Percentiles rank a stretch among this genome's conserved stretches.
Conservation (phyloP, 2,113 vertebrate genomes). For the Mus spicilegus region DNA sequence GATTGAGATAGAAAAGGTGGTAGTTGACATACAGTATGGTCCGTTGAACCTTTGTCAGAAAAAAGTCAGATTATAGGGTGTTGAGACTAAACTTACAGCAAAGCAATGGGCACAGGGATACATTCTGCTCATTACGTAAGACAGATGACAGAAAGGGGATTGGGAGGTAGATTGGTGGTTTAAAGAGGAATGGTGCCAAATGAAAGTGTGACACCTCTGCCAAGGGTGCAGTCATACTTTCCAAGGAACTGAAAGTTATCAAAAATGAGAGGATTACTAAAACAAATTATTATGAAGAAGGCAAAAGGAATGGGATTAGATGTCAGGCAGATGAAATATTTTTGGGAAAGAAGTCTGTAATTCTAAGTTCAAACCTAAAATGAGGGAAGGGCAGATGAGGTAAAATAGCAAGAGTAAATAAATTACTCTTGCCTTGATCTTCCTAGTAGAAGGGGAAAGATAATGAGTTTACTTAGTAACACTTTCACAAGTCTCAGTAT, state of each 20-base stretch:
- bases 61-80: neutral
- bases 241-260: neutral
- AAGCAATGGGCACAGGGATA: neutral
- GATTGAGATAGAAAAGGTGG: neutral
- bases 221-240: neutral
- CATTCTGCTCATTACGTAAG: neutral
- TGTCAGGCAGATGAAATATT: neutral
- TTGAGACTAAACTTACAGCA: neutral
- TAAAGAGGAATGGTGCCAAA: neutral
- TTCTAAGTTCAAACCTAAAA: neutral
- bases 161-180: neutral
- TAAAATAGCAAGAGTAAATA: neutral
- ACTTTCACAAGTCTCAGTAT: neutral
- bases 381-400: neutral
- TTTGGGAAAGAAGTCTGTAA: slow-evolving; percentile 5
- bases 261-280: slow-evolving; percentile 25
- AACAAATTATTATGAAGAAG: slow-evolving; percentile 10
- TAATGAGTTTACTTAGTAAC: neutral
- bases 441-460: slow-evolving; percentile 6
- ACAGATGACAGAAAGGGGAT: neutral
- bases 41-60: slow-evolving; percentile 28
- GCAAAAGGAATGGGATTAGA: neutral
- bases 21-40: neutral
- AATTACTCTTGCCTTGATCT: slow-evolving; percentile 11
- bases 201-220: neutral